Conservation (phyloP, 2,113 vertebrate genomes). For the Rhodinocichla rosea region DNA sequence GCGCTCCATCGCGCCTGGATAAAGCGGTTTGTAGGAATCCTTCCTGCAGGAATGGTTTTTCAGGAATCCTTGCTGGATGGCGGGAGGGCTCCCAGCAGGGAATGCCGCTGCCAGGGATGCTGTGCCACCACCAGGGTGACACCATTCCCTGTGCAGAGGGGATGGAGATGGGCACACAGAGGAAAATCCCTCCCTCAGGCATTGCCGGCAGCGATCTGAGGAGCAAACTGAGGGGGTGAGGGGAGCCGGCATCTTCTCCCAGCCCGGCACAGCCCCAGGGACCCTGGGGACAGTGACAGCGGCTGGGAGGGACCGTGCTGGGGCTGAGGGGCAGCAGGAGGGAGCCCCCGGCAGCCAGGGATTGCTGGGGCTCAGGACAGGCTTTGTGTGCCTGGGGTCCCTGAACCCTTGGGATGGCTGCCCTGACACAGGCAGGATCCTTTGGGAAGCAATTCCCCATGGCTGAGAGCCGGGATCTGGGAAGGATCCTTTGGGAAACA, state of each 20-base stretch:
- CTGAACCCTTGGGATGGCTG: neutral
- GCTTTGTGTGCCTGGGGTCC: neutral
- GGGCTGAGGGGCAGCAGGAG: neutral
- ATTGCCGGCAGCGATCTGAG: neutral
- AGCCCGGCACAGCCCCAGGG: neutral
- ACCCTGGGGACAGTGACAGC: neutral
- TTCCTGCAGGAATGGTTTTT: neutral
- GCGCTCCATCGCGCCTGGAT: neutral
- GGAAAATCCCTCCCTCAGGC: neutral
- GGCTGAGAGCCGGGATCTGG: too few species aligned
- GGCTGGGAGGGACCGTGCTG: neutral
- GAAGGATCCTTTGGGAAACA: neutral
- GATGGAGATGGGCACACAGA: rapidly evolving
- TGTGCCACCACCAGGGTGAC: rapidly evolving
- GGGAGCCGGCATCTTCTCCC: neutral
- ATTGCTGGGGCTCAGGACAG: neutral
- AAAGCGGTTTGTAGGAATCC: neutral
- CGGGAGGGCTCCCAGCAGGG: neutral
- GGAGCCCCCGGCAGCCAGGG: rapidly evolving
- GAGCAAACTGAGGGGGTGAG: neutral
- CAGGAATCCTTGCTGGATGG: too few species aligned
- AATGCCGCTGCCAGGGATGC: rapidly evolving
- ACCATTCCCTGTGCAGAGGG: rapidly evolving
- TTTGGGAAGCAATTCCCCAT: neutral
- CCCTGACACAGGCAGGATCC: neutral